Evolutionary conservation across 2,797 vertebrate genomes (phyloP), one percentile per base, ranked within the genome.

Genomic region (Eurystomus glaucurus): DNA sequence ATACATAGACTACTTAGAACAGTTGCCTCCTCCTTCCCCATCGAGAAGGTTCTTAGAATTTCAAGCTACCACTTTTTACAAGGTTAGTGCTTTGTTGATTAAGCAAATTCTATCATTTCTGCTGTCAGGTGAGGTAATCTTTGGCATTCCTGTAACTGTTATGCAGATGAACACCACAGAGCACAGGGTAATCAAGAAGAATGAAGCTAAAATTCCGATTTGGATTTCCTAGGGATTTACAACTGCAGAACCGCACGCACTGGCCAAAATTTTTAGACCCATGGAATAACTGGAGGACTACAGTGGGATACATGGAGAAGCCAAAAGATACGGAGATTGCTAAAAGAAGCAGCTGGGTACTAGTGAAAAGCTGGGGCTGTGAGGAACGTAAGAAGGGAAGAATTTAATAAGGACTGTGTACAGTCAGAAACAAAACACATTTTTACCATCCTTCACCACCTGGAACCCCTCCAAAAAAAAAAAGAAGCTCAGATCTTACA

Each of bases 401-500:
- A 46, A 46, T 14, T 8, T 0, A 51, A 4, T 9, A 23, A 25
- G 5, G 13, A 21, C 7, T 35, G 11, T 11, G 9, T 5, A 55
- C 16, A 78, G 25, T 10, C 20, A 45, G 70, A 52, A 79, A 64
- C 31, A 79, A 89, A 39, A 9, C 2, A 13, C 2, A 31, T 41
- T 55, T 77, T 51, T 39, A 54, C 15, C 69, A 26, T 37, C 20
- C 58, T 68, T 78, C 58, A 72, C 16, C 31, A 20, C 21, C 21
- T 3, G 2, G 10, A 14, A 68, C 45, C 41, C 31, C 14, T 28
- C 21, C 8, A 10, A 52, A 35, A 26, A 3, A 31, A 45, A 54
- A 33, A 37, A 10, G 0, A 6, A 5, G 4, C 5, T 75, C 43
- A 66, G 35, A 35, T 35, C 28, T 66, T 37, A 16, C 20, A 82